phyloP scores from a whole-genome alignment of 2,797 vertebrate genomes.

The Micromesistius poutassou region DNA sequence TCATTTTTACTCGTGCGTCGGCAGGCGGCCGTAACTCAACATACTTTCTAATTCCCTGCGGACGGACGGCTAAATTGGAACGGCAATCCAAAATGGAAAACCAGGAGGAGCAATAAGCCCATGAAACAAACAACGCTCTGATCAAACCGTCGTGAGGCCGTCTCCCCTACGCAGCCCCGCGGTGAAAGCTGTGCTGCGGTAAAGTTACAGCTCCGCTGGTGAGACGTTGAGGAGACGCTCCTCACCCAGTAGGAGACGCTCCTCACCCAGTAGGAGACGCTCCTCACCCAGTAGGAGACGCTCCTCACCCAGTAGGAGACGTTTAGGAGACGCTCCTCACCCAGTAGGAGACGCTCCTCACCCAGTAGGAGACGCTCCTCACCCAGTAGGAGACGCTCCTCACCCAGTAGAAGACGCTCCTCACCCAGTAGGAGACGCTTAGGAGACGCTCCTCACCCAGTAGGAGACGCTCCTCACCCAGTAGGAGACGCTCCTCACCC shows the following conservation, averaged over 20 bases:
- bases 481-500: background rate
- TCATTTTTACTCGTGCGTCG: conserved; percentile 59
- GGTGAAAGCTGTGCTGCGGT: background rate
- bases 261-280: background rate
- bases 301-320: background rate
- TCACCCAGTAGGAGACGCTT: background rate
- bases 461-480: too few species aligned
- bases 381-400: background rate
- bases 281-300: background rate
- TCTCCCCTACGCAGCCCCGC: background rate
- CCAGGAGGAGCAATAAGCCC: background rate
- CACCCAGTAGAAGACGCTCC: background rate
- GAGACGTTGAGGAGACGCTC: background rate
- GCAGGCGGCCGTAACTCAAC: conserved; percentile 57
- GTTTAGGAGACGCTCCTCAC: background rate
- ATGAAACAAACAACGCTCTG: background rate
- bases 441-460: background rate
- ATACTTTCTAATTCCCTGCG: conserved; percentile 50
- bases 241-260: background rate
- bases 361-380: background rate
- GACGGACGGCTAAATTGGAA: conserved; percentile 50
- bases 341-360: too few species aligned
- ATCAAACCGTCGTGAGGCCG: background rate
- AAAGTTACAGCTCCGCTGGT: background rate
- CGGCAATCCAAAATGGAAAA: conserved; percentile 37